Evolutionary conservation across 2,888 invertebrate species (phyloP).

Genomic region (Lamellibrachia columna): DNA sequence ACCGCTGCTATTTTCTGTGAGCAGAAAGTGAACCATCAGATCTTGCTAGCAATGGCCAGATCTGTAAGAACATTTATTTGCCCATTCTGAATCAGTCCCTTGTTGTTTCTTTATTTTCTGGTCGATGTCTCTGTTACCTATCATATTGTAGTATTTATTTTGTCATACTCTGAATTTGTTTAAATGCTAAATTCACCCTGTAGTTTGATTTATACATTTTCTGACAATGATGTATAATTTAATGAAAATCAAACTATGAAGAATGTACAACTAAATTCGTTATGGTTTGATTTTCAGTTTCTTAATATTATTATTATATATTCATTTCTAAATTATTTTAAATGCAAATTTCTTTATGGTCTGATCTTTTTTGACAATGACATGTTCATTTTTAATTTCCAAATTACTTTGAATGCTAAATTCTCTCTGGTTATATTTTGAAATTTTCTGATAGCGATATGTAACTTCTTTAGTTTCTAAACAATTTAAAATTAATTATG

Average conservation of each 20-base stretch:
- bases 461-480: not conserved
- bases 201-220: too few relatives aligned
- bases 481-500: not conserved
- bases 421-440: not conserved
- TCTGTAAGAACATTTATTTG: not conserved
- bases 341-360: not conserved
- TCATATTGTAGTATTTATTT: not conserved
- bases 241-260: too few relatives aligned
- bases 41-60: not conserved
- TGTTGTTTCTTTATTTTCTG: not conserved
- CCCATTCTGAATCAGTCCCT: not conserved
- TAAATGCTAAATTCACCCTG: too few relatives aligned
- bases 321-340: not conserved
- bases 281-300: not conserved
- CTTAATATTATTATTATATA: not conserved
- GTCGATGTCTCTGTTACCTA: not conserved
- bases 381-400: not conserved
- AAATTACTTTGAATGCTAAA: not conserved
- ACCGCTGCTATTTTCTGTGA: not conserved
- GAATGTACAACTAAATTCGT: not conserved
- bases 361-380: not conserved
- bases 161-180: not conserved
- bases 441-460: not conserved
- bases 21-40: not conserved
- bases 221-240: too few relatives aligned